phyloP scores from a whole-genome alignment of 2,888 invertebrate genomes.

The Brachypterus glaber region DNA sequence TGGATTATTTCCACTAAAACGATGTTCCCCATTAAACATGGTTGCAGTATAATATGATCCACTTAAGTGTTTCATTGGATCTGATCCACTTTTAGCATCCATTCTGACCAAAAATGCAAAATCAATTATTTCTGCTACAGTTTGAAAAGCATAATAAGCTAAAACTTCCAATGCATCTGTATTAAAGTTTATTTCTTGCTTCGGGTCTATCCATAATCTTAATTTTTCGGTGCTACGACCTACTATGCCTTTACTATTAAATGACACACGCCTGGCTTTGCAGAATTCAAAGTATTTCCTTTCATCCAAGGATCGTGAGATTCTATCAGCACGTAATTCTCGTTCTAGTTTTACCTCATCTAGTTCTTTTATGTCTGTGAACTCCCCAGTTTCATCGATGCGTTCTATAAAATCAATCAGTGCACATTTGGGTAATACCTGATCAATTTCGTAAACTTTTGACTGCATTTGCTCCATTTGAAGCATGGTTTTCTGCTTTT shows the following conservation, averaged over 20 bases:
- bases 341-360: slow-evolving; percentile 50
- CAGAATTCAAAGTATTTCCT: slow-evolving; percentile 67
- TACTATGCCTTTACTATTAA: slow-evolving; percentile 39
- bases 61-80: slow-evolving; percentile 61
- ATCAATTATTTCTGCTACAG: slow-evolving; percentile 81
- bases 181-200: slow-evolving; percentile 49
- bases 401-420: slow-evolving; percentile 46
- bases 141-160: slow-evolving; percentile 81
- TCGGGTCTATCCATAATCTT: slow-evolving; percentile 54
- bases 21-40: slow-evolving; percentile 49
- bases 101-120: slow-evolving; percentile 71
- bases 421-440: slow-evolving; percentile 41
- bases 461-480: slow-evolving; percentile 32
- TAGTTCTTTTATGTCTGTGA: slow-evolving; percentile 44
- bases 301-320: slow-evolving; percentile 47
- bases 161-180: slow-evolving; percentile 64
- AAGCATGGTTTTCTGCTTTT: slow-evolving; percentile 42
- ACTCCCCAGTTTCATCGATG: slow-evolving; percentile 49
- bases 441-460: slow-evolving; percentile 40
- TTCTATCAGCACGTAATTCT: slow-evolving; percentile 52
- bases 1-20: slow-evolving; percentile 30
- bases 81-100: slow-evolving; percentile 60
- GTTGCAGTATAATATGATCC: slow-evolving; percentile 55
- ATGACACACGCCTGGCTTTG: slow-evolving; percentile 69
- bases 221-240: slow-evolving; percentile 41